Conservation (phyloP, 2,888 invertebrate genomes). For the Smittia sp. region DNA sequence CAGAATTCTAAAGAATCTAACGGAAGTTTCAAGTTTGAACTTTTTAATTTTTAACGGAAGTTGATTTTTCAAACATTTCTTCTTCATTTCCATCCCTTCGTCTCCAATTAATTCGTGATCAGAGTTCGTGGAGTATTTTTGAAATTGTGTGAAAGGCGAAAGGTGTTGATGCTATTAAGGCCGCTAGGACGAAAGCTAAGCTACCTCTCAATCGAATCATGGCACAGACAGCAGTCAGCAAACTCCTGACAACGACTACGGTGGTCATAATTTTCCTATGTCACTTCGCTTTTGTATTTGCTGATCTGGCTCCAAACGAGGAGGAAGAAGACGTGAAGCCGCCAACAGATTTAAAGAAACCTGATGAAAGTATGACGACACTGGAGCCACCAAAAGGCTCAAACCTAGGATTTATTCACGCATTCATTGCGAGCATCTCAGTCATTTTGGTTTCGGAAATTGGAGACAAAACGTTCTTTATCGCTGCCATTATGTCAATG, state of each 20-base stretch:
- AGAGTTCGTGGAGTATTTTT: no score
- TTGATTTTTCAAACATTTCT: no score
- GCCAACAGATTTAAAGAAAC: not conserved
- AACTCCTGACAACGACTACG: conserved; percentile 26
- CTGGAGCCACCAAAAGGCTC: conserved; percentile 46
- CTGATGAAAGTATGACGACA: not conserved
- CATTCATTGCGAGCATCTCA: conserved; percentile 90
- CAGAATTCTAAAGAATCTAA: no score
- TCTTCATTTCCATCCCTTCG: no score
- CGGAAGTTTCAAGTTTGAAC: no score
- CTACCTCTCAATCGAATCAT: not conserved
- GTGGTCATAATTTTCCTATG: not conserved
- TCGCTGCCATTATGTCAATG: conserved; percentile 99
- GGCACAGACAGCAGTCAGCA: not conserved
- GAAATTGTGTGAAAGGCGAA: no score
- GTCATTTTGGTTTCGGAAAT: conserved; percentile 97
- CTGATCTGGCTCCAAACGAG: conserved; percentile 36
- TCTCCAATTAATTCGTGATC: no score
- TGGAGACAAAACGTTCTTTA: conserved; percentile 98
- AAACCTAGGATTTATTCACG: conserved; percentile 82
- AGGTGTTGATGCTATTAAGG: not conserved
- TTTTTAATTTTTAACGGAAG: no score
- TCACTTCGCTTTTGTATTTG: conserved; percentile 1
- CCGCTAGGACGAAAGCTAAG: not conserved
- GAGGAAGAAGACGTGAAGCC: conserved; percentile 17